These are phyloP conservation scores for Physella acuta DNA, from an alignment of 1,140 invertebrate genomes.

Conservation along the genomic window DNA sequence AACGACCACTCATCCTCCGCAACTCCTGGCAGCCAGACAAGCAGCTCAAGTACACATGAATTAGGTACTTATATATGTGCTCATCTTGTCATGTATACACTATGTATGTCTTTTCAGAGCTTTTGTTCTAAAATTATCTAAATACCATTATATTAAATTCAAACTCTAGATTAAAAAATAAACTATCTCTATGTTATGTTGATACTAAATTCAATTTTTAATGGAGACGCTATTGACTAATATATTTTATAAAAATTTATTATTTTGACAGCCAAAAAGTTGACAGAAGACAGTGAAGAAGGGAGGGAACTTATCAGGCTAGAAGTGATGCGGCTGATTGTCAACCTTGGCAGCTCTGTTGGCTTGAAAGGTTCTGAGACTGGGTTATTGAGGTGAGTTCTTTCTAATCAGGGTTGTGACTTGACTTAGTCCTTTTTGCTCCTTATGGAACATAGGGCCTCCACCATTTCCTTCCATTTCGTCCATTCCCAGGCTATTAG, in stretches of 20 bases:
- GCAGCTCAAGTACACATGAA: conserved; percentile 40
- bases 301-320: conserved; percentile 58
- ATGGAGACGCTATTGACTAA: too few species aligned
- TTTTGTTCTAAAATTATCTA: background rate
- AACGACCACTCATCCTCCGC: conserved; percentile 36
- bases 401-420: too few species aligned
- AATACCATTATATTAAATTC: background rate
- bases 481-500: too few species aligned
- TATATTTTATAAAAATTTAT: too few species aligned
- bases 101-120: background rate
- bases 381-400: conserved; percentile 64
- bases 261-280: conserved; percentile 44
- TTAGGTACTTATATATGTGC: conserved; percentile 31
- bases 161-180: background rate
- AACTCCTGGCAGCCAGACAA: conserved; percentile 48
- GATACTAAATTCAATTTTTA: too few species aligned
- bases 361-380: conserved; percentile 64
- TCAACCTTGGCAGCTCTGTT: conserved; percentile 63
- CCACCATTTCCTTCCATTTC: too few species aligned
- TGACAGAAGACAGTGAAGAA: conserved; percentile 43
- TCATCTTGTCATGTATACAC: background rate
- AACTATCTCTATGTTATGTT: background rate
- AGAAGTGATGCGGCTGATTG: conserved; percentile 63
- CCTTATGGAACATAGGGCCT: too few species aligned
- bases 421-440: too few species aligned